A percentile compares a stretch with the other conserved stretches of the same genome.
phyloP scores from a whole-genome alignment of 2,888 invertebrate genomes.

The Trichogramma dendrolimi region DNA sequence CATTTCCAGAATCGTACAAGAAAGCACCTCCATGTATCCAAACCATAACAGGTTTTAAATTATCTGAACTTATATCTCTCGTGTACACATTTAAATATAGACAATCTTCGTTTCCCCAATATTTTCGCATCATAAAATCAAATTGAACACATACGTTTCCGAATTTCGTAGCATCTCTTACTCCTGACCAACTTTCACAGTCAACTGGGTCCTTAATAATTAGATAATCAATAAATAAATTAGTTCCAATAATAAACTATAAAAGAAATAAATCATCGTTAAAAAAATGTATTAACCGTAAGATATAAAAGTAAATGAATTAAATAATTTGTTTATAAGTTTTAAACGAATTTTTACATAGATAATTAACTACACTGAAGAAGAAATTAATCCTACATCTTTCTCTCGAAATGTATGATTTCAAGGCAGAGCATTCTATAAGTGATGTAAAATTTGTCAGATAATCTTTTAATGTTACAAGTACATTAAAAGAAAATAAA shows the following conservation, averaged over 20 bases:
- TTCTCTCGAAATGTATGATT: no score
- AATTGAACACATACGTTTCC: conserved; percentile 21
- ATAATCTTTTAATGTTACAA: no score
- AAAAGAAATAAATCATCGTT: no score
- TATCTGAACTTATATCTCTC: conserved; percentile 12
- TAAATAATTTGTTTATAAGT: no score
- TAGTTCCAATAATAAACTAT: background rate
- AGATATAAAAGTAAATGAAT: no score
- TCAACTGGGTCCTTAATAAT: conserved; percentile 20
- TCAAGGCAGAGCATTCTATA: no score
- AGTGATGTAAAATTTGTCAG: no score
- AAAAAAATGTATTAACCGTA: no score
- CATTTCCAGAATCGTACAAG: conserved; percentile 33
- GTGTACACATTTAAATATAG: conserved; percentile 25
- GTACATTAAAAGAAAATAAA: no score
- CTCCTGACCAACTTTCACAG: conserved; percentile 18
- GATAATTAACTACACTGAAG: no score
- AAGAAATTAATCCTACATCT: no score
- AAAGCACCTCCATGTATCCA: conserved; percentile 43
- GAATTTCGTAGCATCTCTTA: conserved; percentile 20
- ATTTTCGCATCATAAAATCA: conserved; percentile 10
- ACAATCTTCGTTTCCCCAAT: conserved; percentile 22
- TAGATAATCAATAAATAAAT: background rate
- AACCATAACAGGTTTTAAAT: conserved; percentile 37
- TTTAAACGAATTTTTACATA: no score